Conservation (phyloP, 2,113 vertebrate species). For the Paraplagusia blochii region DNA sequence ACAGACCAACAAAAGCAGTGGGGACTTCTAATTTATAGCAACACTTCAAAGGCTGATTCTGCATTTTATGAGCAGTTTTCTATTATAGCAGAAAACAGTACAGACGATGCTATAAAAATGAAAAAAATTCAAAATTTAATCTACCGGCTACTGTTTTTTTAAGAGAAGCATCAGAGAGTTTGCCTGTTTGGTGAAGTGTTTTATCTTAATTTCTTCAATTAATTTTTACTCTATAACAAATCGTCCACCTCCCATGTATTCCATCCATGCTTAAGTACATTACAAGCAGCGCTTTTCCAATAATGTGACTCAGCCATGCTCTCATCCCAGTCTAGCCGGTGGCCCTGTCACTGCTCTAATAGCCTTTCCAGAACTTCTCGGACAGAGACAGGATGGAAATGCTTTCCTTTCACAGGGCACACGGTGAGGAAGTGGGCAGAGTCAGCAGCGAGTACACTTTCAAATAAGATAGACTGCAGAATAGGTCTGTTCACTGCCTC, state of each 20-base stretch:
- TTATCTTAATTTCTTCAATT: not conserved
- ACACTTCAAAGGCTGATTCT: no score
- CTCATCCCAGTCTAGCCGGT: conserved; percentile 49
- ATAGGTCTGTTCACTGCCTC: conserved; percentile 11
- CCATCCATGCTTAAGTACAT: not conserved
- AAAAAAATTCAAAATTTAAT: no score
- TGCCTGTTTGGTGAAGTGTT: no score
- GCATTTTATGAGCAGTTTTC: no score
- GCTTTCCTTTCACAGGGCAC: conserved; percentile 16
- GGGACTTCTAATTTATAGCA: conserved; percentile 2
- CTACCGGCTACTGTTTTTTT: no score
- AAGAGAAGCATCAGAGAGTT: no score
- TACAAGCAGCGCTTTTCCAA: conserved; percentile 37
- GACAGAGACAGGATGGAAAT: conserved; percentile 33
- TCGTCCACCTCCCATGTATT: conserved; percentile 4
- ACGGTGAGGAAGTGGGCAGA: conserved; percentile 1
- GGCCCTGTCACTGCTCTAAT: conserved; percentile 32
- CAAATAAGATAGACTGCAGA: not conserved
- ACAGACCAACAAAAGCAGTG: conserved; percentile 12
- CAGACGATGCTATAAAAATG: no score
- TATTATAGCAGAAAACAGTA: no score
- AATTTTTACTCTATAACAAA: not conserved
- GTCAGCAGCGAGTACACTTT: not conserved
- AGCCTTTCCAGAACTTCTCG: conserved; percentile 24
- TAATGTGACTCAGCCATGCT: conserved; percentile 38